Evolutionary conservation across 2,888 invertebrate genomes (phyloP).

Genomic region (Criorhina ranunculi): DNA sequence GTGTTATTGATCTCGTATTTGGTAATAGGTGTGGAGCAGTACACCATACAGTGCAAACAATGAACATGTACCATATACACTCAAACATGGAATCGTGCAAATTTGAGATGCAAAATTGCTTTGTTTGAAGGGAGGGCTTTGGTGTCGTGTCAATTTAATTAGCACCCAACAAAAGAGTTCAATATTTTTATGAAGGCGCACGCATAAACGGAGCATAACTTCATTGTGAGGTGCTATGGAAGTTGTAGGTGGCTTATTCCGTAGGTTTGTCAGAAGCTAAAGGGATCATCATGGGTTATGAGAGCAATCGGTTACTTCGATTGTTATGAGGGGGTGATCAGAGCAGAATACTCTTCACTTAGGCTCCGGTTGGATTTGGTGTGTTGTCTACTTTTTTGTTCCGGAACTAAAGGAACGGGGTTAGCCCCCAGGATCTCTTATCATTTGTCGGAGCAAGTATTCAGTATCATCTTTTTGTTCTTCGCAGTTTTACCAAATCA

Average conservation of each 20-base stretch:
- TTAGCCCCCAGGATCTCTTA: no score
- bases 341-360: no score
- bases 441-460: no score
- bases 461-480: no score
- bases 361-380: no score
- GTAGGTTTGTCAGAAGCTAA: background rate
- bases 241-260: background rate
- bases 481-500: no score
- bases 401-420: no score
- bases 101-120: constrained; percentile 54
- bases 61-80: constrained; percentile 18
- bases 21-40: constrained; percentile 61
- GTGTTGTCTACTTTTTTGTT: no score
- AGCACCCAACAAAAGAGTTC: constrained; percentile 53
- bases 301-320: no score
- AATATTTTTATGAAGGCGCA: constrained; percentile 56
- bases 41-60: constrained; percentile 27
- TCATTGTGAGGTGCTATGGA: constrained; percentile 33
- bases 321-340: no score
- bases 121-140: constrained; percentile 40
- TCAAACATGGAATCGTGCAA: constrained; percentile 62
- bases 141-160: constrained; percentile 68
- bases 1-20: constrained; percentile 76
- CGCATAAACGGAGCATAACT: constrained; percentile 66
- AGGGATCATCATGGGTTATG: no score